phyloP scores from a whole-genome alignment of 2,113 vertebrate genomes.

The Nothoprocta perdicaria region DNA sequence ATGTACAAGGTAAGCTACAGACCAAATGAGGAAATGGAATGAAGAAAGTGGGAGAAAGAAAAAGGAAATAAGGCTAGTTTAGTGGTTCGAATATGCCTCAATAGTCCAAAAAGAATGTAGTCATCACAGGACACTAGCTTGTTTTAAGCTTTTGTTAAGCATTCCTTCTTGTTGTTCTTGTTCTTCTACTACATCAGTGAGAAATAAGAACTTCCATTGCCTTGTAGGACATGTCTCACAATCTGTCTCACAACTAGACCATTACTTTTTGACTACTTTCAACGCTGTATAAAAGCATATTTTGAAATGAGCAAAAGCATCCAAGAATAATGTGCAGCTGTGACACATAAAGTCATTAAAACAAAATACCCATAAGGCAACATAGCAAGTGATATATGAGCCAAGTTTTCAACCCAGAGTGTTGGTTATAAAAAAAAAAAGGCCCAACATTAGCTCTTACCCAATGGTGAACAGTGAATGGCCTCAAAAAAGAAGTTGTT shows the following conservation, averaged over 20 bases:
- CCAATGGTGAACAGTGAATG: neutral
- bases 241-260: neutral
- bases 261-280: neutral
- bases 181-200: neutral
- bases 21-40: neutral
- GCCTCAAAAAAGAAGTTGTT: neutral
- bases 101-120: neutral
- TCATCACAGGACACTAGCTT: neutral
- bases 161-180: neutral
- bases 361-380: neutral
- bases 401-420: neutral
- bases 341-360: neutral
- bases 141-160: neutral
- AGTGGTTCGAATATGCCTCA: neutral
- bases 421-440: neutral
- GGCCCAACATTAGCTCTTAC: neutral
- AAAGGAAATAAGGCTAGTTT: neutral
- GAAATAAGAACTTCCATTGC: neutral
- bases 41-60: neutral
- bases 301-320: neutral
- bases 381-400: neutral
- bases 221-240: neutral
- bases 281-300: neutral
- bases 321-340: neutral
- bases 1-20: conserved; percentile 71